Conservation (phyloP, 2,113 vertebrate genomes). For the Emydocephalus ijimae region DNA sequence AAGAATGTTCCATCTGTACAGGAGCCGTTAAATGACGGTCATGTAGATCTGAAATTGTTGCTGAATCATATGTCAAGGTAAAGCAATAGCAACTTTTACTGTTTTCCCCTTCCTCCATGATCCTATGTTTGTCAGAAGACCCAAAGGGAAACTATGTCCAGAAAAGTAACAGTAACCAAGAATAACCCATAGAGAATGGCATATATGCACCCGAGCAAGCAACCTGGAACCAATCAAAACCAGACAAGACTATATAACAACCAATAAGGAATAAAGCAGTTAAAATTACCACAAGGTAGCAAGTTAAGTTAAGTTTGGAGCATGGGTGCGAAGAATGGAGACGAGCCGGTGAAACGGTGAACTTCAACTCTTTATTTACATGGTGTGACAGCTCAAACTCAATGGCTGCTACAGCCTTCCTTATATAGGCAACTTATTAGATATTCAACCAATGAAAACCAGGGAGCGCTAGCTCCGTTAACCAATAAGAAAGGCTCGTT, state of each 20-base stretch:
- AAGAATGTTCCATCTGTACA: not conserved
- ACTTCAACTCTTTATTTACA: too few relatives aligned
- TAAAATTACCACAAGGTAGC: not conserved
- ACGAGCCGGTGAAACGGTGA: too few relatives aligned
- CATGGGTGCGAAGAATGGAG: too few relatives aligned
- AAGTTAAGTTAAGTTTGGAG: too few relatives aligned
- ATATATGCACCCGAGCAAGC: not conserved
- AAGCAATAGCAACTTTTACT: not conserved
- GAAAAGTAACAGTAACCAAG: not conserved
- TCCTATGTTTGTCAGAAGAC: not conserved
- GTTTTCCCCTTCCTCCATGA: not conserved
- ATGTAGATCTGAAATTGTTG: not conserved
- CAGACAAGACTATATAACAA: not conserved
- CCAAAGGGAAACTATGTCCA: not conserved
- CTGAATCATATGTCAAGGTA: not conserved
- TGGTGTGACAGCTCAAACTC: too few relatives aligned
- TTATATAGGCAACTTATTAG: too few relatives aligned
- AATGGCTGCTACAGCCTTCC: too few relatives aligned
- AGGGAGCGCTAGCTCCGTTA: too few relatives aligned
- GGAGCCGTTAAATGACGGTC: not conserved
- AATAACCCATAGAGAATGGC: not conserved
- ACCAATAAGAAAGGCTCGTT: too few relatives aligned
- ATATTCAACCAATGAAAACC: too few relatives aligned
- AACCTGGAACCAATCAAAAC: not conserved
- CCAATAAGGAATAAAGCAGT: not conserved